phyloP scores from a whole-genome alignment of 2,797 vertebrate genomes.

The Tadarida brasiliensis region DNA sequence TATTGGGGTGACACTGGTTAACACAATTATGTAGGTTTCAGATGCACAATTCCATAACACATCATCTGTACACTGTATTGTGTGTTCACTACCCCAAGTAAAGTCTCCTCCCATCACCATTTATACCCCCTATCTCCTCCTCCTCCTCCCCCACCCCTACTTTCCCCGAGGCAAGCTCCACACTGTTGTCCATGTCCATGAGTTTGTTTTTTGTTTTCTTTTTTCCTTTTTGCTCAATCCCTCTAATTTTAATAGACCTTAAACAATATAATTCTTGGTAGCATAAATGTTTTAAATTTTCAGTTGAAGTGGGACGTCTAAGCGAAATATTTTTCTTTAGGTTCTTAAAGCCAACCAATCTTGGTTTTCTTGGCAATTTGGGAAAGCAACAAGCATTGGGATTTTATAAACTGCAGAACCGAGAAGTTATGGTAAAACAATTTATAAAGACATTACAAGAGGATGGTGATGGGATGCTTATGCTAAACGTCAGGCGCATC shows the following conservation, averaged over 20 bases:
- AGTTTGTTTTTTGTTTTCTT: too few relatives aligned
- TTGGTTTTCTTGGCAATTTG: background rate
- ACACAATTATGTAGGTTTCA: too few relatives aligned
- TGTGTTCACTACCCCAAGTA: too few relatives aligned
- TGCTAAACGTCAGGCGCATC: background rate
- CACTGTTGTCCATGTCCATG: too few relatives aligned
- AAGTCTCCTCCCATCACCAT: too few relatives aligned
- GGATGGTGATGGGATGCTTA: accelerated
- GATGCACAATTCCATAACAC: too few relatives aligned
- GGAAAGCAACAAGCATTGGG: background rate
- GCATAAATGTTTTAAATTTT: background rate
- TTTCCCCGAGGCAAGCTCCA: too few relatives aligned
- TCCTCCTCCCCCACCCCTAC: too few relatives aligned
- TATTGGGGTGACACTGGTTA: too few relatives aligned
- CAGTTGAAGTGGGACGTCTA: background rate
- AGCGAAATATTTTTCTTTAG: background rate
- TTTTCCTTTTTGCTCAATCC: too few relatives aligned
- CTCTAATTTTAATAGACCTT: background rate
- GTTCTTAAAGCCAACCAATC: background rate
- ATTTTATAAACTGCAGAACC: background rate
- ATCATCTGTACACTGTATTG: too few relatives aligned
- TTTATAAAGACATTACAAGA: background rate
- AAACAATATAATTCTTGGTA: background rate
- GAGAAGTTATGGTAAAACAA: background rate
- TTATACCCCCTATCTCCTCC: too few relatives aligned